Base-by-base conservation (phyloP, 2,797 vertebrate species). In the Aplochiton taeniatus region DNA sequence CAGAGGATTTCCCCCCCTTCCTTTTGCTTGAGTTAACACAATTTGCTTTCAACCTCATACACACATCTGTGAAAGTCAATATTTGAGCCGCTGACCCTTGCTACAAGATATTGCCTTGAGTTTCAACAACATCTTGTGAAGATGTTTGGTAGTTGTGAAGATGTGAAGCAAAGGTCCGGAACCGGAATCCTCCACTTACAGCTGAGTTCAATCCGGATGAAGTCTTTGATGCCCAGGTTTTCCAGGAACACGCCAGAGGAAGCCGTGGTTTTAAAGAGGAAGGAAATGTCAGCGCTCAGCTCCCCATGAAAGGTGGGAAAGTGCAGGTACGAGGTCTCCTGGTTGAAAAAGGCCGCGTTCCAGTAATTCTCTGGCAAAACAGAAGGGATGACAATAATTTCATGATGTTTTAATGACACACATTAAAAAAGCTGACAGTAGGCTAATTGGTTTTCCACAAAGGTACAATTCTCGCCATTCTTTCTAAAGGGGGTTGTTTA, bases 151-250 rank as follows among this genome's bases (percentile, higher is more conserved):
- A 31, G 2, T 31, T 31, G 31, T 31, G 31, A 31, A 31, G 31
- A 31, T 31, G 3, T 19, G 9, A 1, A 6, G 9, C 52, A 20
- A 19, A 11, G 10, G 11, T 4, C 20, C 18, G 8, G 52, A 17
- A 20, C 6, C 9, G 51, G 17, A 12, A 52, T 46, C 8, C 2
- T n/a, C 49, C 54, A 57, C 55, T 69, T 70, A 63, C 70, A 12
- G 68, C 69, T 61, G 76, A 72, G 78, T 64, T 72, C 58, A 71
- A 98, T 93, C 52, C 96, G 92, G 74, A 98, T 95, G 82, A 97
- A 98, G 78, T 98, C 96, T 61, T 93, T 95, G 85, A 98, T 97
- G 79, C 96, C 96, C 73, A 98, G 60, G 82, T 97, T 98, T 85
- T 98, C 96, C 85, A 98, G 87, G 91, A 98, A 96, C 14, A 98